phyloP scores from a whole-genome alignment of 2,888 invertebrate genomes.

The Xestobium rufovillosum region DNA sequence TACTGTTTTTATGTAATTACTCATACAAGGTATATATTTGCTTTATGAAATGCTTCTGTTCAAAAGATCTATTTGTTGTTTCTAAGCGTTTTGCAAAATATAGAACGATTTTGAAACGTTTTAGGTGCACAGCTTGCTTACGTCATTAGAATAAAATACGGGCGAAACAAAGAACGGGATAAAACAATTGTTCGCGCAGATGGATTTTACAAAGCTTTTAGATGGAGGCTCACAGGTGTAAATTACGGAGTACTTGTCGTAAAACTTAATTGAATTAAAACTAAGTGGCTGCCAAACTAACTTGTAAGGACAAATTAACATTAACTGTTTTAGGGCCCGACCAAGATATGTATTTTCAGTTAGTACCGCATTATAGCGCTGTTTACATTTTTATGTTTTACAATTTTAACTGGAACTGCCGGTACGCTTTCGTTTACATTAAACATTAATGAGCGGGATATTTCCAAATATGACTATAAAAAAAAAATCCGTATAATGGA shows the following conservation, averaged over 20 bases:
- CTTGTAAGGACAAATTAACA: slow-evolving; percentile 28
- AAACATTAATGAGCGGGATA: too few species aligned
- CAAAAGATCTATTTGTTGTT: not conserved
- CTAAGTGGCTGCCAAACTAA: slow-evolving; percentile 26
- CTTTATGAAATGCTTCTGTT: slow-evolving; percentile 2
- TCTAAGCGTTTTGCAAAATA: slow-evolving; percentile 3
- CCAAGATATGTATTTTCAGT: slow-evolving; percentile 2
- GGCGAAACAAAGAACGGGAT: too few species aligned
- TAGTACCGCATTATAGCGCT: not conserved
- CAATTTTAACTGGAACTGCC: not conserved
- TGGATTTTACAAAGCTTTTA: not conserved
- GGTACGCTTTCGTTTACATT: too few species aligned
- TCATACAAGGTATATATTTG: not conserved
- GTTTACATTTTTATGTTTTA: not conserved
- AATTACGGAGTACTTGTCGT: slow-evolving; percentile 25
- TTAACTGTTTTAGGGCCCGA: slow-evolving; percentile 26
- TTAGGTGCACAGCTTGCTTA: too few species aligned
- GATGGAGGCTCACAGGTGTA: slow-evolving; percentile 18
- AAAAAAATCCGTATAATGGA: too few species aligned
- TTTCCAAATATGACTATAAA: too few species aligned
- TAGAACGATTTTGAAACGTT: slow-evolving; percentile 2
- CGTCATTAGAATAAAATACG: not conserved
- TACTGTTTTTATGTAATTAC: slow-evolving; percentile 10
- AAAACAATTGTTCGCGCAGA: not conserved
- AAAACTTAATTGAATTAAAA: slow-evolving; percentile 26